These are phyloP conservation scores for Stratiolaelaps scimitus DNA, from an alignment of 1,140 invertebrate species.

Conservation along the genomic window DNA sequence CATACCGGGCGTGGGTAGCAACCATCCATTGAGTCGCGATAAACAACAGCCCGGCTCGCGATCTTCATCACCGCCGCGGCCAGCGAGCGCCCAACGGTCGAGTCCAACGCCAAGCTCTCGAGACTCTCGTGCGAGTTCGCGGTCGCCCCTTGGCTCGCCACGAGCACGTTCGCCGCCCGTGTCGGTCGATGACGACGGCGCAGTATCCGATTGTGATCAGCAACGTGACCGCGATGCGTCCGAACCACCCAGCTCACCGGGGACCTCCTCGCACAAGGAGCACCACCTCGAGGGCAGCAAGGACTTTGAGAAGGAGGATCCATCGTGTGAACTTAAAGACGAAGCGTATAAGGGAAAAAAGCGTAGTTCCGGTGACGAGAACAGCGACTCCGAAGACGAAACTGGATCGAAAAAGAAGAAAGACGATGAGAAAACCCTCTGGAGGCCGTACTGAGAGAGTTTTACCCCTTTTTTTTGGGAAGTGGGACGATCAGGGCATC, in stretches of 20 bases:
- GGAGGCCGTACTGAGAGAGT: constrained; percentile 26
- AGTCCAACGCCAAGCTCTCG: constrained; percentile 13
- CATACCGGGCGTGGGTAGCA: constrained; percentile 9
- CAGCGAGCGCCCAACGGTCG: constrained; percentile 9
- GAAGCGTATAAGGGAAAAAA: neutral
- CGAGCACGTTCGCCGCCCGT: constrained; percentile 3
- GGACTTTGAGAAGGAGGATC: too few species aligned
- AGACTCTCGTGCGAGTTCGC: neutral
- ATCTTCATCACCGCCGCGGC: constrained; percentile 18
- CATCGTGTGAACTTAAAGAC: too few species aligned
- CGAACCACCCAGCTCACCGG: constrained; percentile 12
- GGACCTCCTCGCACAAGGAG: neutral
- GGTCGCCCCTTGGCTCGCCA: neutral
- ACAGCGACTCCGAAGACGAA: constrained; percentile 11
- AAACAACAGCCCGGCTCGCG: neutral
- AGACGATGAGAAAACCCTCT: constrained; percentile 25
- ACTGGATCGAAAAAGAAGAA: constrained; percentile 16
- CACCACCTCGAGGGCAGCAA: neutral
- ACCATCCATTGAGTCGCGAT: neutral
- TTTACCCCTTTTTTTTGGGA: neutral
- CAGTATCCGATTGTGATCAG: constrained; percentile 12
- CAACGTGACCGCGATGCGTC: constrained; percentile 1
- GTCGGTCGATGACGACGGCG: constrained; percentile 2
- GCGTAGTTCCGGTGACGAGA: constrained; percentile 9
- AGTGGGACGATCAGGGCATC: too few species aligned